Evolutionary conservation across 2,113 vertebrate genomes (phyloP), one percentile per base, ranked within the genome.

Genomic region (Oreochromis aureus): DNA sequence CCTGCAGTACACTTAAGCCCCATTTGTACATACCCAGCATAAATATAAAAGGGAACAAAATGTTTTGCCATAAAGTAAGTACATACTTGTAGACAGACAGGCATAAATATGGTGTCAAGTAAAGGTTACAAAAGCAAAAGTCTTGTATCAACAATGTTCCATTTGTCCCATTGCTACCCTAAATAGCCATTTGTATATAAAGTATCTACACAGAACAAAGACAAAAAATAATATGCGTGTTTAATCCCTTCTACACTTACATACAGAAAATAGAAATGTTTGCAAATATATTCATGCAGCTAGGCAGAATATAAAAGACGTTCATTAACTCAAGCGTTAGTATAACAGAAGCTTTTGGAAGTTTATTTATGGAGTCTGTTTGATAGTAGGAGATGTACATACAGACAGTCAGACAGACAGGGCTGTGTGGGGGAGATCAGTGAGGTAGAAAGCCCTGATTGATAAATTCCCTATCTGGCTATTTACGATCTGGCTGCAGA

Each of bases 381-480:
- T 95, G 94, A 93, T 92, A 94, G 95, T 90, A 89, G 83, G 80
- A 87, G 90, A 91, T 87, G 83, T 84, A 92, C 89, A 84, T 54
- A 51, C 76, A 92, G 54, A 83, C 86, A 93, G 82, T 61, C 86
- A 93, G 81, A 89, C 95, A 96, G 95, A 95, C 95, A 96, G 95
- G 94, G 93, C 91, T 96, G 95, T 97, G 97, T 95, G 95, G 95
- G 96, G 95, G 92, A 90, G 95, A 97, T 97, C 96, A 96, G 96
- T 95, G 96, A 96, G 96, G 80, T 95, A 95, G 95, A 96, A 93
- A 94, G 94, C 94, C 95, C 97, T 98, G 98, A 98, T 98, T 98
- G 98, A 98, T 98, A 97, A 98, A 98, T 97, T 98, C 97, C 97
- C 98, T 98, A 98, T 98, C 98, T 98, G 98, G 98, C 98, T 98